Evolutionary conservation across 2,888 invertebrate species (phyloP).

Genomic region (Vandiemenella viatica): DNA sequence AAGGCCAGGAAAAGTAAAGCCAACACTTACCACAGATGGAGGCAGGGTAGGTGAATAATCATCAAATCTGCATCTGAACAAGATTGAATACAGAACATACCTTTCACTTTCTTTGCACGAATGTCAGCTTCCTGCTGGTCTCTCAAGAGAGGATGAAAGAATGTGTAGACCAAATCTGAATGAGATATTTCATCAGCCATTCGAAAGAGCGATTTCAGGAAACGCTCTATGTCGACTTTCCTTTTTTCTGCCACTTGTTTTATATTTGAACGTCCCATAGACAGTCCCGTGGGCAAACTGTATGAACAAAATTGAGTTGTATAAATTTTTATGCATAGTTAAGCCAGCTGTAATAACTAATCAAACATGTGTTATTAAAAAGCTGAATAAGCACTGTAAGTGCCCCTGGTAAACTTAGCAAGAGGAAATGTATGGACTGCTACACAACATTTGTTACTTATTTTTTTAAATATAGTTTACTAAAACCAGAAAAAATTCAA

Average conservation of each 20-base stretch:
- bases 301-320: slow-evolving; percentile 16
- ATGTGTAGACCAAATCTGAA: slow-evolving; percentile 92
- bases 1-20: background rate
- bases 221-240: slow-evolving; percentile 75
- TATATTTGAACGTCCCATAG: slow-evolving; percentile 84
- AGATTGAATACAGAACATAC: slow-evolving; percentile 30
- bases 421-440: no score
- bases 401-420: no score
- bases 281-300: slow-evolving; percentile 56
- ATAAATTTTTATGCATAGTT: no score
- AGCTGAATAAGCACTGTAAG: no score
- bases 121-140: slow-evolving; percentile 86
- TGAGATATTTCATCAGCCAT: slow-evolving; percentile 90
- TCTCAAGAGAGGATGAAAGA: slow-evolving; percentile 88
- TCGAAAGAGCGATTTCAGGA: slow-evolving; percentile 70
- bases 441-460: no score
- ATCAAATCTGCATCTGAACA: no score
- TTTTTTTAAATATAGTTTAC: no score
- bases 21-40: no score
- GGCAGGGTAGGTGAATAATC: no score
- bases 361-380: no score
- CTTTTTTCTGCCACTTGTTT: slow-evolving; percentile 88
- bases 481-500: no score
- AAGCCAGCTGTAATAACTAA: no score
- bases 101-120: slow-evolving; percentile 59